phyloP scores from a whole-genome alignment of 2,888 invertebrate genomes.

The Archips crataeganus region DNA sequence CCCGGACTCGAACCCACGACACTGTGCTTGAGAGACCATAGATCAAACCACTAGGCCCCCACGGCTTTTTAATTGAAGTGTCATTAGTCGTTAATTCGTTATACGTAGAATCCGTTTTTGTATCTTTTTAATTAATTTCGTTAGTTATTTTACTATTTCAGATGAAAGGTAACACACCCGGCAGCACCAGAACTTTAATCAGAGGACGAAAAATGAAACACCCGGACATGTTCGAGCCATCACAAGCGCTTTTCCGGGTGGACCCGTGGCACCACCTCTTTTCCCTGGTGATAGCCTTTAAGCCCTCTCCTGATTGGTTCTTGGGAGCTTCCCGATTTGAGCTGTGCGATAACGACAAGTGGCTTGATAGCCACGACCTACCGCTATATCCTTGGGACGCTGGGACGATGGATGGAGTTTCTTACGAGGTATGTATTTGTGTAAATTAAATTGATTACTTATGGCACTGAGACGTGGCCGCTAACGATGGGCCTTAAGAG shows the following conservation, averaged over 20 bases:
- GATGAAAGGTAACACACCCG: slow-evolving; percentile 57
- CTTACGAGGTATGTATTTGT: slow-evolving; percentile 66
- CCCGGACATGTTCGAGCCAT: slow-evolving; percentile 73
- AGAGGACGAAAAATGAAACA: slow-evolving; percentile 73
- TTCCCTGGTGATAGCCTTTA: slow-evolving; percentile 72
- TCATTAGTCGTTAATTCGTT: no score
- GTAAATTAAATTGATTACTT: no score
- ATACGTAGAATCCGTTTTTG: no score
- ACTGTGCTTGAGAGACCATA: no score
- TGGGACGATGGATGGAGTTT: slow-evolving; percentile 73
- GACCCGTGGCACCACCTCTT: slow-evolving; percentile 75
- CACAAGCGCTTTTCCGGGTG: slow-evolving; percentile 73
- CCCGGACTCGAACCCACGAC: no score
- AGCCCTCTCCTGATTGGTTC: slow-evolving; percentile 81
- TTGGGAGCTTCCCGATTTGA: slow-evolving; percentile 74
- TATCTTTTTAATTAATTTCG: neutral
- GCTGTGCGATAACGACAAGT: slow-evolving; percentile 66
- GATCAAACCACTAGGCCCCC: no score
- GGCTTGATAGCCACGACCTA: slow-evolving; percentile 62
- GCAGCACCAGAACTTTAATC: slow-evolving; percentile 74
- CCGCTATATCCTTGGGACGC: slow-evolving; percentile 79
- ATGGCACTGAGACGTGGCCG: no score
- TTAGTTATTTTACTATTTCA: slow-evolving; percentile 47
- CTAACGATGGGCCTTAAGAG: no score
- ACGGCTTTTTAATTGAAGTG: no score